Base-by-base conservation (phyloP, 2,113 vertebrate genomes). In the Alethe castanea region DNA sequence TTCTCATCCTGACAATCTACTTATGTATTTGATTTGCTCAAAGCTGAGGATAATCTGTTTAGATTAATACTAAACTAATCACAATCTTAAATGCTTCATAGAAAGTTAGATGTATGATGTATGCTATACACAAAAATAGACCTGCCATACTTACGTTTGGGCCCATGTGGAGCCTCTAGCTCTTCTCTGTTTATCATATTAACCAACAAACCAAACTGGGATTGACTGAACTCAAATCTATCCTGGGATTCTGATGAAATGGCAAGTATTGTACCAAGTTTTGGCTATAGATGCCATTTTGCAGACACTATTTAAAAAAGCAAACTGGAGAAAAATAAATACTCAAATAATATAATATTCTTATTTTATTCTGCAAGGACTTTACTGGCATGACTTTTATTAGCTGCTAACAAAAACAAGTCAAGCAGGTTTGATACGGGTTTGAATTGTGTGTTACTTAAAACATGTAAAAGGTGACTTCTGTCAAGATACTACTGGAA, bases 1-100 rank as follows among this genome's bases (percentile, higher is more conserved):
- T 89, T 92, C 70, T 91, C 25, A 77, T 92, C 45, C 90, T 90
- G 70, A 77, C 59, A 95, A 94, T 95, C 94, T 91, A 54, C 94
- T 94, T 93, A 85, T 0, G 11, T 72, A 77, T 94, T 94, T 65
- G 35, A 90, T 87, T 94, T 76, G 50, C 81, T 80, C 17, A 3
- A 73, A 95, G 48, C 33, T 91, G 62, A 72, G 76, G 87, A 88
- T 93, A 86, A 96, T 91, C 94, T 82, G 29, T 88, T 95, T 86
- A 89, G 84, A 86, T 56, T 72, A 94, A 72, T 57, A 69, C 28
- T 77, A 79, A 88, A 88, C 79, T 79, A 57, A 92, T 85, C 64
- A 38, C 33, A 73, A 70, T 62, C 38, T 77, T 83, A 86, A 86
- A 77, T 47, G 40, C 36, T 56, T 71, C 48, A 53, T 57, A 25